A percentile compares a stretch with the other conserved stretches of the same genome.
Conservation (phyloP, 2,888 invertebrate species). For the Sinopyrophorus schimmeli region DNA sequence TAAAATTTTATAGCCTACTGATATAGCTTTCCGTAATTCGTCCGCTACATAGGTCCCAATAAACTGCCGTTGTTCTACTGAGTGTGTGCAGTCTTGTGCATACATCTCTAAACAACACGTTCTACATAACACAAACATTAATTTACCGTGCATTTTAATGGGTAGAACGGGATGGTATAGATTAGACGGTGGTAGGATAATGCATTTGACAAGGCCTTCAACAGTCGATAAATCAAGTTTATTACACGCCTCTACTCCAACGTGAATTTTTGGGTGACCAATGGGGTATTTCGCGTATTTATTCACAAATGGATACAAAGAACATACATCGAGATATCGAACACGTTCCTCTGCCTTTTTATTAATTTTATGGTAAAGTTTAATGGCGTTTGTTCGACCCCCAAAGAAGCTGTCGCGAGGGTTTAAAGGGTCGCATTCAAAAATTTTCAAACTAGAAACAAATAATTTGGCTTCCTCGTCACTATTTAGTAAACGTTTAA, state of each 20-base stretch:
- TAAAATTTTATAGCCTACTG: not conserved
- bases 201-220: constrained; percentile 7
- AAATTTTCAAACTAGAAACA: too few species aligned
- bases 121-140: constrained; percentile 9
- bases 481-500: too few species aligned
- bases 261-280: constrained; percentile 41
- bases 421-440: too few species aligned
- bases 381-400: constrained; percentile 38
- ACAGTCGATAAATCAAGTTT: too few species aligned
- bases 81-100: not conserved
- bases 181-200: not conserved
- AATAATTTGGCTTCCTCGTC: too few species aligned
- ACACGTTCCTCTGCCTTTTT: constrained; percentile 39
- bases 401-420: constrained; percentile 36
- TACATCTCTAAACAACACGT: not conserved
- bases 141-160: not conserved
- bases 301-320: constrained; percentile 41
- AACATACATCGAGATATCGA: constrained; percentile 40
- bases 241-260: too few species aligned
- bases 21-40: constrained; percentile 1
- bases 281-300: constrained; percentile 41
- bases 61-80: not conserved
- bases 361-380: constrained; percentile 32
- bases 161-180: constrained; percentile 11
- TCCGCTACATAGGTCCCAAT: constrained; percentile 1